Conservation (phyloP, 2,888 invertebrate species). For the Cheilosia impressa region DNA sequence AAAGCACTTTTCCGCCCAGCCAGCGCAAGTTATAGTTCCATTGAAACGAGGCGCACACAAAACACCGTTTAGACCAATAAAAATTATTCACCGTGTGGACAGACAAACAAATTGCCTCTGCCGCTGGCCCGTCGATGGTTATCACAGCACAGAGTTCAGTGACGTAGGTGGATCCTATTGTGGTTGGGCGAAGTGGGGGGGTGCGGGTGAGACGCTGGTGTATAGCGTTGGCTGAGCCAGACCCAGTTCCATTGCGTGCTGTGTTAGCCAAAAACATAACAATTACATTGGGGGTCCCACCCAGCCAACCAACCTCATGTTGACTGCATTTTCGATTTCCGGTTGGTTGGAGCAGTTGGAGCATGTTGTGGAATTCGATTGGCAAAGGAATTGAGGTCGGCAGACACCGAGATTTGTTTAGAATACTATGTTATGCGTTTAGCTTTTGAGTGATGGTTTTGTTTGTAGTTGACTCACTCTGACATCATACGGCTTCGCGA, state of each 20-base stretch:
- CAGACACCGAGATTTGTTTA: conserved; percentile 57
- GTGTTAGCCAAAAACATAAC: conserved; percentile 59
- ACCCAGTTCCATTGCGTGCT: conserved; percentile 45
- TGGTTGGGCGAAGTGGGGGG: conserved; percentile 12
- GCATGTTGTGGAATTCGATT: conserved; percentile 56
- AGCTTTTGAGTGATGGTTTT: conserved; percentile 32
- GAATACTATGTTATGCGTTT: conserved; percentile 32
- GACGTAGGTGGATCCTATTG: conserved; percentile 55
- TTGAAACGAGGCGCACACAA: conserved; percentile 25
- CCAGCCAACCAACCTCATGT: conserved; percentile 15
- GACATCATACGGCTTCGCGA: not conserved
- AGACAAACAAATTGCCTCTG: conserved; percentile 52
- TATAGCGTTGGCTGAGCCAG: not conserved
- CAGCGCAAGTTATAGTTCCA: conserved; percentile 35
- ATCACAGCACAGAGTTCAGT: conserved; percentile 49
- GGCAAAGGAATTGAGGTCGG: conserved; percentile 64
- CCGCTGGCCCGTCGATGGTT: conserved; percentile 36
- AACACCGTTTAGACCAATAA: conserved; percentile 49
- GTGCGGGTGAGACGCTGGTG: not conserved
- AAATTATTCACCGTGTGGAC: conserved; percentile 55
- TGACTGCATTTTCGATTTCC: conserved; percentile 72
- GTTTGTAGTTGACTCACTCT: conserved; percentile 13
- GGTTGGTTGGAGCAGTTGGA: conserved; percentile 39
- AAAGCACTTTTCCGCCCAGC: not conserved
- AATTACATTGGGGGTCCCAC: conserved; percentile 44